A percentile compares a stretch with the other conserved stretches of the same genome.
These are phyloP conservation scores for Pseudonaja textilis DNA, from an alignment of 2,113 vertebrate genomes.

Conservation along the genomic window DNA sequence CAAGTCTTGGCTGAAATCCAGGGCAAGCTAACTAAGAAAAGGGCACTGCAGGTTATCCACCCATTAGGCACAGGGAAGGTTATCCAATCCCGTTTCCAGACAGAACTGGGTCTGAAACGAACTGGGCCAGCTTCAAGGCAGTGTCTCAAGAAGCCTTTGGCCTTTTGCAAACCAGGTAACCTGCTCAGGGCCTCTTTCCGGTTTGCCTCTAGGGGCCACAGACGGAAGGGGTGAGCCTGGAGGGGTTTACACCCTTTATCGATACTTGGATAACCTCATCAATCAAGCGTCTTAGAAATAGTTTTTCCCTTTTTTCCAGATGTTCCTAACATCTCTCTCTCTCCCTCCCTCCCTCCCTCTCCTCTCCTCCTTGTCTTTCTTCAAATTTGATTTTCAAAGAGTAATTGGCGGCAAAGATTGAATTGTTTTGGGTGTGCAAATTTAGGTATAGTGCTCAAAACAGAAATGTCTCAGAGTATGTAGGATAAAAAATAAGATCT, in stretches of 20 bases:
- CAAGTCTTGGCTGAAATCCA: not conserved
- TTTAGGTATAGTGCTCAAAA: conserved; percentile 43
- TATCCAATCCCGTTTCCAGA: not conserved
- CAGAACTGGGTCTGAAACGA: not conserved
- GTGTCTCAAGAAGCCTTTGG: not conserved
- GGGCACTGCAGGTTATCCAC: not conserved
- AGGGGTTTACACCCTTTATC: not conserved
- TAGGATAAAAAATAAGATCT: not conserved
- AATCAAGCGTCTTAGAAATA: not conserved
- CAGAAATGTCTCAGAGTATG: conserved; percentile 35
- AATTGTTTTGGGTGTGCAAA: conserved; percentile 52
- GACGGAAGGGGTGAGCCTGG: too few species aligned
- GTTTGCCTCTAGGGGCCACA: not conserved
- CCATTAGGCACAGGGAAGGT: not conserved
- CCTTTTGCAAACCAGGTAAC: not conserved
- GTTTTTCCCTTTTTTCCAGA: not conserved
- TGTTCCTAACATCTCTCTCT: not conserved
- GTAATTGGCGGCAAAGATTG: conserved; percentile 44
- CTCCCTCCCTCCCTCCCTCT: too few species aligned
- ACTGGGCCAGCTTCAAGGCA: not conserved
- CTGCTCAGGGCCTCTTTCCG: not conserved
- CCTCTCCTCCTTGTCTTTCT: too few species aligned
- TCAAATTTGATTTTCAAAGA: conserved; percentile 25
- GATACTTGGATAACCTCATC: not conserved
- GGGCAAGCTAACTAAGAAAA: not conserved